Percentiles rank a stretch among this genome's conserved stretches.
Conservation (phyloP, 1,140 invertebrate genomes). For the Anoplolepis gracilipes region DNA sequence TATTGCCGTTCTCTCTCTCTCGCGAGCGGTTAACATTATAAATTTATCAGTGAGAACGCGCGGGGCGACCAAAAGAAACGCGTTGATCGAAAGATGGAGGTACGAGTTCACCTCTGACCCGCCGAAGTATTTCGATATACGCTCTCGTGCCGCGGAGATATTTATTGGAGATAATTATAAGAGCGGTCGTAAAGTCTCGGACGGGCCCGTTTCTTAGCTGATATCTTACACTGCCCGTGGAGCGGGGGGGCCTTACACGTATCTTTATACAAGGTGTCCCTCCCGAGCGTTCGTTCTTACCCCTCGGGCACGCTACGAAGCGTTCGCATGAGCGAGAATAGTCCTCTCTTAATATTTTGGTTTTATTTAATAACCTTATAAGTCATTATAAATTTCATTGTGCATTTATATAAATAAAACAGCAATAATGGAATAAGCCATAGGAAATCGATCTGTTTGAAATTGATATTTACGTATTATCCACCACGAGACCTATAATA, state of each 20-base stretch:
- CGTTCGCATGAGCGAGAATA: background rate
- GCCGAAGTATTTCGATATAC: conserved; percentile 82
- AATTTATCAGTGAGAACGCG: conserved; percentile 83
- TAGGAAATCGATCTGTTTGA: background rate
- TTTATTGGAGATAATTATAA: conserved; percentile 86
- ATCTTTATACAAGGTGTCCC: conserved; percentile 71
- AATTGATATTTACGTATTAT: background rate
- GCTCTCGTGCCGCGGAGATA: conserved; percentile 85
- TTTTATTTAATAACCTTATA: too few species aligned
- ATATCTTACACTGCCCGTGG: conserved; percentile 79
- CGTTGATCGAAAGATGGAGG: conserved; percentile 84
- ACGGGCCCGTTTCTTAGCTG: conserved; percentile 78
- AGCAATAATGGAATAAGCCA: background rate
- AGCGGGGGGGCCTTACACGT: conserved; percentile 61
- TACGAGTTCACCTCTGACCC: conserved; percentile 82
- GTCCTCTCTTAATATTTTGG: background rate
- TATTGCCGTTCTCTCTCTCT: conserved; percentile 55
- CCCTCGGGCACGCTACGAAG: background rate
- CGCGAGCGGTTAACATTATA: conserved; percentile 78
- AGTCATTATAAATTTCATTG: background rate
- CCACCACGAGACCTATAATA: background rate
- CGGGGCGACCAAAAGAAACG: conserved; percentile 80
- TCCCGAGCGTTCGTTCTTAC: conserved; percentile 11
- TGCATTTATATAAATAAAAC: background rate
- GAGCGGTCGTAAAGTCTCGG: conserved; percentile 85